Conservation (phyloP, 2,113 vertebrate genomes). For the Tonatia bakeri region DNA sequence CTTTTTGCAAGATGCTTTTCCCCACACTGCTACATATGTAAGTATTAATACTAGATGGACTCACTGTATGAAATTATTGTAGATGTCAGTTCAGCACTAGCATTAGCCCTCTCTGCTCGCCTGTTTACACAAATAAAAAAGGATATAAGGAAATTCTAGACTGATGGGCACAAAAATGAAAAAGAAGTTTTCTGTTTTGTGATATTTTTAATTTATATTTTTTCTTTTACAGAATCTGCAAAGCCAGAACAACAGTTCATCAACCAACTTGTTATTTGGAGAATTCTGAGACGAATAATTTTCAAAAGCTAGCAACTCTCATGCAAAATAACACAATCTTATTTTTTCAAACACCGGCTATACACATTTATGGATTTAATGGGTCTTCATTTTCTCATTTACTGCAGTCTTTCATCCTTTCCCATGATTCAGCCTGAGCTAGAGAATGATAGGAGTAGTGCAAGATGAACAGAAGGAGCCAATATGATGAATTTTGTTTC, state of each 20-base stretch:
- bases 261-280: not conserved
- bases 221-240: slow-evolving; percentile 17
- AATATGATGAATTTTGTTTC: not conserved
- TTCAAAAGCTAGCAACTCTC: slow-evolving; percentile 25
- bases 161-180: not conserved
- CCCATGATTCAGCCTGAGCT: not conserved
- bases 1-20: slow-evolving; percentile 38
- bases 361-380: not conserved
- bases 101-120: not conserved
- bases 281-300: slow-evolving; percentile 27
- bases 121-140: slow-evolving; percentile 1
- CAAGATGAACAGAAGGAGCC: not conserved
- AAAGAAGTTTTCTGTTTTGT: not conserved
- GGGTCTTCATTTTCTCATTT: slow-evolving; percentile 13
- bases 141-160: not conserved
- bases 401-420: not conserved
- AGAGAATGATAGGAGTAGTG: not conserved
- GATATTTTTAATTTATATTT: not conserved
- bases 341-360: not conserved
- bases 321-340: not conserved
- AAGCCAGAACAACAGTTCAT: slow-evolving; percentile 14
- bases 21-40: not conserved
- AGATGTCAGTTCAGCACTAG: not conserved
- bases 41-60: not conserved
- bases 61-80: not conserved